Evolutionary conservation across 2,797 vertebrate genomes (phyloP), one percentile per base, ranked within the genome.

Genomic region (Sardinella longiceps): DNA sequence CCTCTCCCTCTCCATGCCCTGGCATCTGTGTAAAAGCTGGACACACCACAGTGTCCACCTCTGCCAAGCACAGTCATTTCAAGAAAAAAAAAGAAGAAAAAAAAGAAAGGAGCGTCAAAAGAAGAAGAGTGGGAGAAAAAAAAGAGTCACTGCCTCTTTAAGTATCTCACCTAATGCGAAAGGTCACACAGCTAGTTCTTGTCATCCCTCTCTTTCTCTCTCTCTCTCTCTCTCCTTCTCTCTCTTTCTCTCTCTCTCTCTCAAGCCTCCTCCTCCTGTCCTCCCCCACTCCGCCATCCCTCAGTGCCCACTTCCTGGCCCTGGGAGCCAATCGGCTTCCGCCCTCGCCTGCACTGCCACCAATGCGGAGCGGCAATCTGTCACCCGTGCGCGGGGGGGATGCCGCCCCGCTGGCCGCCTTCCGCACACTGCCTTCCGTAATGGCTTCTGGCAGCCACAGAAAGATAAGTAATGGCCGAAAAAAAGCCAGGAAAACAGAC

Each of bases 311-410:
- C 96, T 99, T 98, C 95, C 96, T 98, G 97, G 96, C 96, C 95
- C 93, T 93, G 92, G 60, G 94, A 97, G 97, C 97, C 97, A 97
- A 98, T 96, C 95, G 93, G 96, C 96, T 96, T 96, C 96, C 95
- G 94, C 93, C 93, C 94, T 94, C 94, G 92, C 96, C 95, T 96
- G 94, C 96, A 96, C 94, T 92, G 94, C 96, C 96, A 95, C 97
- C 96, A 96, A 95, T 97, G 95, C 96, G 94, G 96, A 96, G 96
- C 95, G 91, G 95, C 98, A 99, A 99, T 99, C 98, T 99, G 98
- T 99, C 97, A 97, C 97, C 96, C 93, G 94, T 95, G 95, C 97
- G 92, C 96, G 70, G 93, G 91, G 97, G 97, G 96, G 97, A 96
- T 94, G 95, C 96, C 95, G 96, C 97, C 98, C 97, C 90, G 96